A percentile compares a stretch with the other conserved stretches of the same genome.
Evolutionary conservation across 2,888 invertebrate species (phyloP).

Genomic region (Xanthostigma xanthostigma): DNA sequence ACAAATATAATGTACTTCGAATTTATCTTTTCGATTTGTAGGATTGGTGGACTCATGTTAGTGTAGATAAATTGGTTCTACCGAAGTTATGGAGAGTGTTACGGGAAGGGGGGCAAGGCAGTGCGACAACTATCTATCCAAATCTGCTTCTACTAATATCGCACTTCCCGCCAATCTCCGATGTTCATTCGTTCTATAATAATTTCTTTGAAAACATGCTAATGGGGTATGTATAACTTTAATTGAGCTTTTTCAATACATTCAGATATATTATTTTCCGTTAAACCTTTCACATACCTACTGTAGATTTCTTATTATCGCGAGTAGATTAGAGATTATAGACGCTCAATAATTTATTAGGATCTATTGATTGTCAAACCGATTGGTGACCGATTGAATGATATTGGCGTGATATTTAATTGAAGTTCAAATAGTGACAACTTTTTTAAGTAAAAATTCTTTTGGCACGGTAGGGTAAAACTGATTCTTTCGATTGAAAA

Average conservation of each 20-base stretch:
- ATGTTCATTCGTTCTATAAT: slow-evolving; percentile 39
- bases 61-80: slow-evolving; percentile 55
- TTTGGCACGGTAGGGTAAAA: too few relatives aligned
- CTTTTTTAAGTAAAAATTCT: too few relatives aligned
- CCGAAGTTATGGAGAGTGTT: slow-evolving; percentile 54
- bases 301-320: too few relatives aligned
- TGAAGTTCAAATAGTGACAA: too few relatives aligned
- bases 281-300: too few relatives aligned
- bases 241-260: background rate
- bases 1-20: background rate
- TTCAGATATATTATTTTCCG: slow-evolving; percentile 1
- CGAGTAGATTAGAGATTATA: too few relatives aligned
- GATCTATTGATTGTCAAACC: too few relatives aligned
- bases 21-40: slow-evolving; percentile 23
- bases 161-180: slow-evolving; percentile 40
- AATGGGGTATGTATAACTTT: slow-evolving; percentile 36
- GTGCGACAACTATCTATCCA: slow-evolving; percentile 55
- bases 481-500: too few relatives aligned
- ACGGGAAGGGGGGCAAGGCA: slow-evolving; percentile 59
- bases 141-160: slow-evolving; percentile 65
- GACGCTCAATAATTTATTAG: too few relatives aligned
- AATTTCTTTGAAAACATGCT: slow-evolving; percentile 55
- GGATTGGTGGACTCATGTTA: slow-evolving; percentile 57
- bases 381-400: too few relatives aligned
- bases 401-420: too few relatives aligned